A percentile compares a stretch with the other conserved stretches of the same genome.
Evolutionary conservation across 2,888 invertebrate genomes (phyloP).

Genomic region (Drosophila borealis): DNA sequence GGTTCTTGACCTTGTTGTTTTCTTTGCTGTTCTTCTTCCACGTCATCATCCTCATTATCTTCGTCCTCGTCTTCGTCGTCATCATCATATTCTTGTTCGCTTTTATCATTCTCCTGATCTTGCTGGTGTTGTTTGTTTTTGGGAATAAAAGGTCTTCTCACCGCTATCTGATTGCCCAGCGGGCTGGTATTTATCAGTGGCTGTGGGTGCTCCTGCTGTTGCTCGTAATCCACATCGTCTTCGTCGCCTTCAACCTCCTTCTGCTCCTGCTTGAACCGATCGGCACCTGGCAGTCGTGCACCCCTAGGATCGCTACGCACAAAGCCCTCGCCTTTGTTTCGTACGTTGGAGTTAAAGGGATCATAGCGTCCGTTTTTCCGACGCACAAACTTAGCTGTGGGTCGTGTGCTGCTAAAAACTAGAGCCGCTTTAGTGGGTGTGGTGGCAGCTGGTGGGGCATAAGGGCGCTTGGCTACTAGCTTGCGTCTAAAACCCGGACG

Average conservation of each 20-base stretch:
- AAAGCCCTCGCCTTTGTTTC: slow-evolving; percentile 68
- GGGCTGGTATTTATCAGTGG: slow-evolving; percentile 35
- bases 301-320: slow-evolving; percentile 66
- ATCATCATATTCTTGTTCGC: slow-evolving; percentile 49
- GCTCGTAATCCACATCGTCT: slow-evolving; percentile 47
- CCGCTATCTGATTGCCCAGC: slow-evolving; percentile 25
- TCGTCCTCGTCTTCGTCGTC: slow-evolving; percentile 40
- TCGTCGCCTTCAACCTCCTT: slow-evolving; percentile 21
- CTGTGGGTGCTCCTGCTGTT: slow-evolving; percentile 51
- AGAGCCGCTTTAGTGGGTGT: slow-evolving; percentile 40
- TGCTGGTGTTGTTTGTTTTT: slow-evolving; percentile 23
- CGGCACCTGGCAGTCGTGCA: slow-evolving; percentile 60
- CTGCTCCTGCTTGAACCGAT: slow-evolving; percentile 63
- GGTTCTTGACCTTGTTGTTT: neutral
- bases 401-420: slow-evolving; percentile 46
- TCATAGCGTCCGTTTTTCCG: slow-evolving; percentile 75
- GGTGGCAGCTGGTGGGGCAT: slow-evolving; percentile 55
- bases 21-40: neutral
- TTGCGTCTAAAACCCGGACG: slow-evolving; percentile 74
- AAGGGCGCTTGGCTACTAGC: slow-evolving; percentile 77
- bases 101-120: slow-evolving; percentile 31
- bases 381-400: slow-evolving; percentile 68
- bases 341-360: slow-evolving; percentile 69
- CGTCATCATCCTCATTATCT: slow-evolving; percentile 13
- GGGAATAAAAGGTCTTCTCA: slow-evolving; percentile 54